Evolutionary conservation across 2,888 invertebrate species (phyloP), one percentile per base, ranked within the genome.

Genomic region (Smittia sp.): DNA sequence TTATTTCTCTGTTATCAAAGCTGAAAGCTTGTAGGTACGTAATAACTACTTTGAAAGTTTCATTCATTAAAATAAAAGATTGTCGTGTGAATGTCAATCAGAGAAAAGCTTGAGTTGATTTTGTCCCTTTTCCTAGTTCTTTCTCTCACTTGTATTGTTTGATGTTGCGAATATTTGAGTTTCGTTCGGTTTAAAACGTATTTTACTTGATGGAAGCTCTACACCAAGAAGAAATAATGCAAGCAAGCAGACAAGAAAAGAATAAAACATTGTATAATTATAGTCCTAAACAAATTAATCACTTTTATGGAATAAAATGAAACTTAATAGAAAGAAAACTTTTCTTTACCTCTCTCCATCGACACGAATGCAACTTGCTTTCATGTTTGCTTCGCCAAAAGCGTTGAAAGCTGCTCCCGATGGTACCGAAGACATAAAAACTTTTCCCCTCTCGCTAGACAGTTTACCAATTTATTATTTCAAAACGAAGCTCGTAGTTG

Each of bases 281-380:
- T 63, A 63, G 9, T 6, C 27, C 25, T 25, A 20, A 63, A 63
- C 63, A 67, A 67, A 69, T 54, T 69, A 69, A 69, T 69, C 69
- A 69, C 54, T 69, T 69, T 69, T 46, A 69, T 69, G 69, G 69
- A 69, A 69, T 69, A 69, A 69, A 69, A 69, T 52, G 69, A 69
- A 63, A 63, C 63, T 63, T 63, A 63, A 63, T 63, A 63, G 63
- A 63, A 63, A 20, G 46, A 46, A 46, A 58, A 58, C 22, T 20
- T 58, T 58, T 58, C 58, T 18, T 58, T 58, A 18, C n/a, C 58
- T 46, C 15, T 46, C 11, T 46, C 46, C 46, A n/a, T 11, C 9
- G 46, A 15, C 6, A 46, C n/a, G n/a, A n/a, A n/a, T n/a, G n/a
- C n/a, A 46, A 46, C 46, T 39, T 15, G 46, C n/a, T 15, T 46